phyloP scores from a whole-genome alignment of 1,140 invertebrate genomes.

The Neodiprion lecontei region DNA sequence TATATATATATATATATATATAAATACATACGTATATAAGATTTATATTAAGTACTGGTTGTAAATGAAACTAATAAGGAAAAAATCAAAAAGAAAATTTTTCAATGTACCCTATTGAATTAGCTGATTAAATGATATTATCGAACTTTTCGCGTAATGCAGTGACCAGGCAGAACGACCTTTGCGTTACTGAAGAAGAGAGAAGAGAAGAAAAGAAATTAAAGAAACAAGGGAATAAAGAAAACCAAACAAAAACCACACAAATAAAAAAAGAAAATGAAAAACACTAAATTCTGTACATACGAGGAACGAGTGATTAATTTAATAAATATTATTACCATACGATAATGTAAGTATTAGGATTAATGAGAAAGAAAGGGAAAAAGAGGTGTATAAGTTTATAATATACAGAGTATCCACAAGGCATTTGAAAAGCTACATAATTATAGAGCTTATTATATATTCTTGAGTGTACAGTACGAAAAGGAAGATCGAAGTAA shows the following conservation, averaged over 20 bases:
- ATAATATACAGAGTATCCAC: constrained; percentile 7
- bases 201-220: constrained; percentile 6
- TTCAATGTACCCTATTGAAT: too few species aligned
- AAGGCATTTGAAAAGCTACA: constrained; percentile 7
- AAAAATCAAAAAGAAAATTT: too few species aligned
- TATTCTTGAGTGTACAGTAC: constrained; percentile 50
- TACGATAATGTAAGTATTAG: too few species aligned
- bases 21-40: too few species aligned
- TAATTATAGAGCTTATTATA: constrained; percentile 11
- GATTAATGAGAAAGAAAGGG: neutral
- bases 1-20: too few species aligned
- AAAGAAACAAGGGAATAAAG: constrained; percentile 14
- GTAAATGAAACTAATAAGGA: too few species aligned
- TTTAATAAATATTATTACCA: neutral
- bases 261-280: constrained; percentile 17
- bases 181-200: neutral
- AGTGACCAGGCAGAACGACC: too few species aligned
- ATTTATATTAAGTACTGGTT: too few species aligned
- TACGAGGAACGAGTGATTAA: constrained; percentile 19
- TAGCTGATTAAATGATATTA: too few species aligned
- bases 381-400: constrained; percentile 37
- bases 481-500: constrained; percentile 8
- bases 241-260: constrained; percentile 3
- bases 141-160: too few species aligned
- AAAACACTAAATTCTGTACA: constrained; percentile 16